Base-by-base conservation (phyloP, 1,140 invertebrate species). In the Wiebesia pumilae region DNA sequence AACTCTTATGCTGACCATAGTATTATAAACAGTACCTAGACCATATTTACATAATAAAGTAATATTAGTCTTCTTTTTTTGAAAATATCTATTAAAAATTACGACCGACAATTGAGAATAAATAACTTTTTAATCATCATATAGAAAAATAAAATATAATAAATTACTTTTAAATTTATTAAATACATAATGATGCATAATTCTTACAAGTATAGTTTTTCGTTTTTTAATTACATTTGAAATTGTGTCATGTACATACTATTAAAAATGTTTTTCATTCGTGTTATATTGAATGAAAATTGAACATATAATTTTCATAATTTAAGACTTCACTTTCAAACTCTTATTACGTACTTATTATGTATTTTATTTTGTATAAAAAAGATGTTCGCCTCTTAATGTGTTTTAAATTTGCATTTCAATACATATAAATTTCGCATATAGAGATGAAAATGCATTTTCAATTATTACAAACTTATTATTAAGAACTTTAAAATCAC, bases 381-480 rank as follows among this genome's bases (percentile, higher is more conserved):
- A 30, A 62, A 62, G 82, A 30, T 54, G 71, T 62, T 77, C 62
- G n/a, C 71, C 71, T 83, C 47, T 33, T 30, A 43, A 1, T 43
- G 43, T 43, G 43, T 51, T 54, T 38, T 62, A 21, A 83, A 83
- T 83, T 77, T 83, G 69, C 71, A 83, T 83, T 62, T 62, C 82
- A 30, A 81, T 30, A 24, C 35, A 38, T 81, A 43, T 27, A 69
- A 43, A 14, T 30, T 33, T 82, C 80, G 35, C 16, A 27, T n/a
- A n/a, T n/a, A 14, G 24, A 14, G 4, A 47, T 12, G 12, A 30
- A 51, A 82, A 71, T 71, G 16, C 35, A 38, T 38, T 71, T 4
- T 0, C 33, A 38, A 38, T 71, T 38, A 21, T 71, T 71, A 71
- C 40, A 14, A 14, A 35, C 35, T 71, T 38, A 71, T 69, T 69